phyloP scores from a whole-genome alignment of 2,888 invertebrate genomes.

The Barypeithes pellucidus region DNA sequence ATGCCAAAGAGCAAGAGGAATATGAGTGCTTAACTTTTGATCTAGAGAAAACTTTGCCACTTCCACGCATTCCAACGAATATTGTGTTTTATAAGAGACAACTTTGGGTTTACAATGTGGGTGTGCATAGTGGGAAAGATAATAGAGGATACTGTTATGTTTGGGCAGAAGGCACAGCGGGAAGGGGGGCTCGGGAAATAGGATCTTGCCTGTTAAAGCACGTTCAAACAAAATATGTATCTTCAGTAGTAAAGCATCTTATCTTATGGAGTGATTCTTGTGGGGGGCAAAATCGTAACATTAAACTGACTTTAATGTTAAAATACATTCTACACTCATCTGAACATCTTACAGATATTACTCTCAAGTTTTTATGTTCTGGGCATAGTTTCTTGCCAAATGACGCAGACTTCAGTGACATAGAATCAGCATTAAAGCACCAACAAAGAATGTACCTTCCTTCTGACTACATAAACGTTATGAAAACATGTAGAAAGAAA shows the following conservation, averaged over 20 bases:
- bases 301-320: no score
- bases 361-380: no score
- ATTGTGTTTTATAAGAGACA: constrained; percentile 59
- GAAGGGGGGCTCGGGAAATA: constrained; percentile 21
- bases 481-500: constrained; percentile 55
- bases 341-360: no score
- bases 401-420: no score
- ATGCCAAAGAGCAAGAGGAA: constrained; percentile 12
- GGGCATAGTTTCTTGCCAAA: no score
- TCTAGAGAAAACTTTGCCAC: constrained; percentile 53
- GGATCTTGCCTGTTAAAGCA: constrained; percentile 54
- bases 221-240: constrained; percentile 37
- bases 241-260: constrained; percentile 41
- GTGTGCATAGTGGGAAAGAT: constrained; percentile 52
- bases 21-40: no score
- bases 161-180: constrained; percentile 44
- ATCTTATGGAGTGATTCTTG: constrained; percentile 33
- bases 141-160: constrained; percentile 56
- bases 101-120: constrained; percentile 58
- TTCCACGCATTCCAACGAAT: constrained; percentile 57
- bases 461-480: no score
- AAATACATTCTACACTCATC: no score
- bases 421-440: no score
- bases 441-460: no score
- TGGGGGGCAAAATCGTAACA: constrained; percentile 21